phyloP scores from a whole-genome alignment of 2,797 vertebrate species.

The Eidolon dupreanum region DNA sequence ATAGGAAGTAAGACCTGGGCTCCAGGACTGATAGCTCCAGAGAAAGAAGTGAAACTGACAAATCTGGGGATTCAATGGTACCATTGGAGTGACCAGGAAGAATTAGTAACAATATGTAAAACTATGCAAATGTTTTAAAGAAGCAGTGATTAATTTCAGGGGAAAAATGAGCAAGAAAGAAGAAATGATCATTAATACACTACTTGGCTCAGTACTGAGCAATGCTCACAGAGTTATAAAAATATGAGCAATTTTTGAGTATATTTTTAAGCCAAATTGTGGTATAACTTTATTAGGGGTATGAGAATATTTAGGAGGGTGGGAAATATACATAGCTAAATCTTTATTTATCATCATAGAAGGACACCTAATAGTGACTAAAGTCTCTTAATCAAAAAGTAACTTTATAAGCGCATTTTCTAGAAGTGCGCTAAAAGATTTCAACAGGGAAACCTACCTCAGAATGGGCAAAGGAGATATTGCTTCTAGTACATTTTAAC shows the following conservation, averaged over 20 bases:
- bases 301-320: background rate
- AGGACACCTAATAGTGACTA: background rate
- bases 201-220: background rate
- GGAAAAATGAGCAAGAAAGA: background rate
- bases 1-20: too few relatives aligned
- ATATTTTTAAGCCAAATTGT: background rate
- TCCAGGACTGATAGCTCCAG: background rate
- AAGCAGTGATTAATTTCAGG: background rate
- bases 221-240: background rate
- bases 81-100: background rate
- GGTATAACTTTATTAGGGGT: background rate
- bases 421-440: background rate
- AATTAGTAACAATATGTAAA: background rate
- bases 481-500: background rate
- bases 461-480: background rate
- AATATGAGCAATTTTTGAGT: background rate
- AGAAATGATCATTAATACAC: background rate
- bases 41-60: background rate
- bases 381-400: background rate
- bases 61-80: too few relatives aligned
- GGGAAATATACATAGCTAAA: background rate
- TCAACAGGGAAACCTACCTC: background rate
- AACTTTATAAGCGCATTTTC: background rate
- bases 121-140: background rate
- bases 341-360: background rate